Percentiles rank a stretch among this genome's conserved stretches.
These are phyloP conservation scores for Hipparchia semele DNA, from an alignment of 2,888 invertebrate species.

Conservation along the genomic window DNA sequence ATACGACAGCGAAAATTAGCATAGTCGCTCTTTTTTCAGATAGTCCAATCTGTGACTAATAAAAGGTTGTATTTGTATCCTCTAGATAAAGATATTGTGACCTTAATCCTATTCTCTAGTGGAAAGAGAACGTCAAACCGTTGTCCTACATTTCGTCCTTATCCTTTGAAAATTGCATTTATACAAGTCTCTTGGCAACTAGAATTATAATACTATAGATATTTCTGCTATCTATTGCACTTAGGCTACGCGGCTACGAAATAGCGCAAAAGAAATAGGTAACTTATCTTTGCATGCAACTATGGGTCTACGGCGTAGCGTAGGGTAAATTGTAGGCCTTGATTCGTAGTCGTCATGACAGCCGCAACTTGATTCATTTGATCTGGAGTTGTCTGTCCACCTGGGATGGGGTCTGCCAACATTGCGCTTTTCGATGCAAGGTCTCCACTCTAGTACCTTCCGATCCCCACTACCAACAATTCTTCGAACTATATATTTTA, in stretches of 20 bases:
- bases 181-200: slow-evolving; percentile 17
- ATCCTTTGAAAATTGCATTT: slow-evolving; percentile 21
- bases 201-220: not conserved
- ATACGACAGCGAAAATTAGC: no score
- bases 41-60: slow-evolving; percentile 6
- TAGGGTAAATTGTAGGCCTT: not conserved
- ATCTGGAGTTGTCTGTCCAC: no score
- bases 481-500: no score
- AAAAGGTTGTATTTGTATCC: not conserved
- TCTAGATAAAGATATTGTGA: slow-evolving; percentile 14
- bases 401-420: no score
- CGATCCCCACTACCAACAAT: no score
- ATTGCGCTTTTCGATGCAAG: no score
- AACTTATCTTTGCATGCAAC: no score
- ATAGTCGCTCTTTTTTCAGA: no score
- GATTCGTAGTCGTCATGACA: no score
- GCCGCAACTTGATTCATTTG: no score
- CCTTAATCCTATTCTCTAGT: slow-evolving; percentile 20
- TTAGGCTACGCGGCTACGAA: not conserved
- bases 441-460: no score
- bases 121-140: slow-evolving; percentile 14
- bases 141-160: slow-evolving; percentile 22
- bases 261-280: not conserved
- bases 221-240: not conserved
- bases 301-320: not conserved